Conservation (phyloP, 2,113 vertebrate species). For the Apodemus speciosus region DNA sequence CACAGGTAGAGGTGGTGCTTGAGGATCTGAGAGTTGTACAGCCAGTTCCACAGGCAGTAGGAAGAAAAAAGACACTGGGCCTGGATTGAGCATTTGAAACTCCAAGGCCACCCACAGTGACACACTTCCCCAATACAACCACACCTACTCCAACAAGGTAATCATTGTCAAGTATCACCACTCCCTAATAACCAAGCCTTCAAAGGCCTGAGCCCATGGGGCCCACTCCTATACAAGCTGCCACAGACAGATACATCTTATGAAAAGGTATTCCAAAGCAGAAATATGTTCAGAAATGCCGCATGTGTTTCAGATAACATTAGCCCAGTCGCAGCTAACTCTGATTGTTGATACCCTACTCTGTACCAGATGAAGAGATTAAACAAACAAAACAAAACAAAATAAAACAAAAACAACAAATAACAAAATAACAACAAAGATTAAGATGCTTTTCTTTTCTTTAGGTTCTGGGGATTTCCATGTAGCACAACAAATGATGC, state of each 20-base stretch:
- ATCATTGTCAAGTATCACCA: not conserved
- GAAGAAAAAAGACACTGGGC: not conserved
- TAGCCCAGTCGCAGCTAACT: not conserved
- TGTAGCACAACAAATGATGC: not conserved
- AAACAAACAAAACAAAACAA: not conserved
- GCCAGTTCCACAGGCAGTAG: not conserved
- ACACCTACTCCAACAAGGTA: not conserved
- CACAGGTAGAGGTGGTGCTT: not conserved
- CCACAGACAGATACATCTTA: not conserved
- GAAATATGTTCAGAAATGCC: not conserved
- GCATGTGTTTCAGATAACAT: not conserved
- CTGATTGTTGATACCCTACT: not conserved
- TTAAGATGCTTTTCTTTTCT: not conserved
- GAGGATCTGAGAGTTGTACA: not conserved
- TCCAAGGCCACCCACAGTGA: not conserved
- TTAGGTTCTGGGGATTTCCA: not conserved
- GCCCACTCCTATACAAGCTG: not conserved
- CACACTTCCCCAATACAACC: not conserved
- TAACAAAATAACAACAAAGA: not conserved
- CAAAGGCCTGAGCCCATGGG: not conserved
- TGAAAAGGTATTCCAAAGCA: not conserved
- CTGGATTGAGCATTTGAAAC: not conserved
- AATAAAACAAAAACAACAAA: not conserved
- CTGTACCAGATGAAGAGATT: conserved; percentile 16
- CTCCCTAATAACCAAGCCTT: not conserved